These are phyloP conservation scores for Rhagonycha fulva DNA, from an alignment of 2,888 invertebrate genomes.

Conservation along the genomic window DNA sequence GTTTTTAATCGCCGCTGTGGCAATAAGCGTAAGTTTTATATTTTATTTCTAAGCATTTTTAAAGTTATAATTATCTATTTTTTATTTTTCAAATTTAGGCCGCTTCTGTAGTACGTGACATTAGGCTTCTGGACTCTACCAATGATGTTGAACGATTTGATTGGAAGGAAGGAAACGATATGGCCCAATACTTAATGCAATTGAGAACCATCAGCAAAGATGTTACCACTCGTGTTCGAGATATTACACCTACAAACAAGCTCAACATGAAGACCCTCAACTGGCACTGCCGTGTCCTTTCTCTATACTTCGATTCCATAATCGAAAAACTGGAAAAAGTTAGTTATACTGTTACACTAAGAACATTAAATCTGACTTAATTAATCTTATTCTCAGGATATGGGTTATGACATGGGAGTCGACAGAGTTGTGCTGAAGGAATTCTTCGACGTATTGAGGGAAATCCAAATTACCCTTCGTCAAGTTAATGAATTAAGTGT, in stretches of 20 bases:
- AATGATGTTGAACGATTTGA: neutral
- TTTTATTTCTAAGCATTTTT: neutral
- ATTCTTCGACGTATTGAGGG: neutral
- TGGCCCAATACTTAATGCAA: neutral
- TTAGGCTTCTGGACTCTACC: neutral
- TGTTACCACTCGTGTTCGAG: neutral
- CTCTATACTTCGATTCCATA: neutral
- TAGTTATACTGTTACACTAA: neutral
- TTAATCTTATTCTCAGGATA: neutral
- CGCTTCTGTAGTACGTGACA: neutral
- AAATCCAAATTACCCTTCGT: neutral
- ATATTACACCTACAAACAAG: neutral
- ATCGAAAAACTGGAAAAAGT: neutral
- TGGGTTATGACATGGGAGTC: constrained; percentile 1
- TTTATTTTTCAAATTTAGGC: neutral
- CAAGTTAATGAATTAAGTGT: neutral
- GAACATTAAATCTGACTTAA: too few relatives aligned
- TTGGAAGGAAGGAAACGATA: neutral
- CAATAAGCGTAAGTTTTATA: neutral
- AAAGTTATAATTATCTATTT: neutral
- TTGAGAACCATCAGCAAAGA: neutral
- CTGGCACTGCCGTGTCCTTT: neutral
- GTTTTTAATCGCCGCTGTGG: neutral
- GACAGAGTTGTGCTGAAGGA: neutral
- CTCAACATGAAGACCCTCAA: neutral